Evolutionary conservation across 2,888 invertebrate genomes (phyloP).

Genomic region (Eumacrocentrus americanus): DNA sequence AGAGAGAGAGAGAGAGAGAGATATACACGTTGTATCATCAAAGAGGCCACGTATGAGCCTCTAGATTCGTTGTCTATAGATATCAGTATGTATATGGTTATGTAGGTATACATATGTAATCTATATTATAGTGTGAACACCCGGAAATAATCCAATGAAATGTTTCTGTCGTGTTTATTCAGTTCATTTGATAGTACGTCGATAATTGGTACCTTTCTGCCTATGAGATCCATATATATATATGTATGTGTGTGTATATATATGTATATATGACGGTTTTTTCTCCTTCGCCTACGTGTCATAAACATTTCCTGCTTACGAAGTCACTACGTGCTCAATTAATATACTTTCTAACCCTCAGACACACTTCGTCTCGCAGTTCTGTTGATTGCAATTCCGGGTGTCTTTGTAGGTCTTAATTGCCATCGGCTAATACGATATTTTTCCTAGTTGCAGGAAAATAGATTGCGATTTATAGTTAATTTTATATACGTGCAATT

Average conservation of each 20-base stretch:
- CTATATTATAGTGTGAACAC: background rate
- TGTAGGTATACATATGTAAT: too few relatives aligned
- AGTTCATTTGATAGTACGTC: too few relatives aligned
- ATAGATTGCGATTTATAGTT: background rate
- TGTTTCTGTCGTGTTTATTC: too few relatives aligned
- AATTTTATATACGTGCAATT: background rate
- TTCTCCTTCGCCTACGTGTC: background rate
- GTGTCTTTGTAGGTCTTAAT: background rate
- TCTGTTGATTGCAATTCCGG: constrained; percentile 1
- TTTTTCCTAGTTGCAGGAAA: background rate
- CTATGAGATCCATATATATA: background rate
- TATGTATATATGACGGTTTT: too few relatives aligned
- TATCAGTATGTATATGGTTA: background rate
- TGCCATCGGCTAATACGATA: too few relatives aligned
- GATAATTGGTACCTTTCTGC: background rate
- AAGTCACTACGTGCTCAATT: constrained; percentile 16
- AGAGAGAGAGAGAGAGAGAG: background rate
- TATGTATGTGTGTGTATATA: background rate
- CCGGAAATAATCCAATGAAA: background rate
- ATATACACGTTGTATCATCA: background rate
- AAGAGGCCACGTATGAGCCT: background rate
- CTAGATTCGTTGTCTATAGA: background rate
- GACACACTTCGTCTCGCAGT: background rate
- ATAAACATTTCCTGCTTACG: constrained; percentile 9
- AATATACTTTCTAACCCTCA: constrained; percentile 4